Evolutionary conservation across 1,140 invertebrate species (phyloP).

Genomic region (Drosophila persimilis): DNA sequence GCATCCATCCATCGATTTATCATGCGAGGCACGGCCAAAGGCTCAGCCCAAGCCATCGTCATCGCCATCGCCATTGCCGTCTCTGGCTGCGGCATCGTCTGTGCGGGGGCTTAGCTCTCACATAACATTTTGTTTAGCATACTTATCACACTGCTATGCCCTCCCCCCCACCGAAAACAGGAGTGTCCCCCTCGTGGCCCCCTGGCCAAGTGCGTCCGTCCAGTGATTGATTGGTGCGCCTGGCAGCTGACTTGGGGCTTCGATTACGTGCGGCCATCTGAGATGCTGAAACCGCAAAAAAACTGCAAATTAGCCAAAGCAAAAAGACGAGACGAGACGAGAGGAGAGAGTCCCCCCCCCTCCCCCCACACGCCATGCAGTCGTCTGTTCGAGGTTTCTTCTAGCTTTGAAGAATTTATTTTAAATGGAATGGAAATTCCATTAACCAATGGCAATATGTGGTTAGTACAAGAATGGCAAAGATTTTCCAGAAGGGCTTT

Average conservation of each 20-base stretch:
- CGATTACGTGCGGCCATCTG: constrained; percentile 57
- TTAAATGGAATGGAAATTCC: not conserved
- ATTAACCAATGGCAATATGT: not conserved
- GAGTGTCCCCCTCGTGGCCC: not conserved
- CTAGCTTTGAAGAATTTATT: not conserved
- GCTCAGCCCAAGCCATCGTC: not conserved
- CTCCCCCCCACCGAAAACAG: not conserved
- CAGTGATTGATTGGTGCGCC: constrained; percentile 63
- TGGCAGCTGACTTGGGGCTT: constrained; percentile 38
- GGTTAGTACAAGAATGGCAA: too few relatives aligned
- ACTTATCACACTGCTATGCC: constrained; percentile 44
- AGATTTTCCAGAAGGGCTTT: not conserved
- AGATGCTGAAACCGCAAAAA: constrained; percentile 45
- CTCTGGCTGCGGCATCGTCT: not conserved
- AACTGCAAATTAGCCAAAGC: constrained; percentile 45
- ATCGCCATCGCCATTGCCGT: too few relatives aligned
- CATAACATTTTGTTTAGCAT: constrained; percentile 61
- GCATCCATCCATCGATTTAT: constrained; percentile 54
- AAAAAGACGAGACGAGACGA: not conserved
- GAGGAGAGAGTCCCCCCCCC: too few relatives aligned
- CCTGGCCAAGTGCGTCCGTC: constrained; percentile 26
- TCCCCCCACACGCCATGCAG: too few relatives aligned
- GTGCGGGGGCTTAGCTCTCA: constrained; percentile 1
- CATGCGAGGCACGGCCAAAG: constrained; percentile 48
- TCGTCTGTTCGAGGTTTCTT: not conserved